Base-by-base conservation (phyloP, 30 jellyfish, hydroid and myxozoan genomes). In the Aurelia sp. region DNA sequence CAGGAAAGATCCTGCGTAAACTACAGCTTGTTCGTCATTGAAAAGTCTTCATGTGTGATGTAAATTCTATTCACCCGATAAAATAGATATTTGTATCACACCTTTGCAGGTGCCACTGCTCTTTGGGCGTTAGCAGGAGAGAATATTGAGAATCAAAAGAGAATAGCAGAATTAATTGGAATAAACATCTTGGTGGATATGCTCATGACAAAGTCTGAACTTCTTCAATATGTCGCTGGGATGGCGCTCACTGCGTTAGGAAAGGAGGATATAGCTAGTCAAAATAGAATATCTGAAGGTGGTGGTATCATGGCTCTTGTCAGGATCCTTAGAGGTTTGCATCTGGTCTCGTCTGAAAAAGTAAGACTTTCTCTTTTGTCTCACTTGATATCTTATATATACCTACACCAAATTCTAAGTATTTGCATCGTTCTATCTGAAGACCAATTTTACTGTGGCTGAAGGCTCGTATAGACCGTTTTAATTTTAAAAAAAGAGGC, bases 81-180 rank as follows among this genome's bases (percentile, higher is more conserved):
- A 37, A 37, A 37, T 37, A 4, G 50, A 37, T 37, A 37, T 37
- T 37, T 48, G 9, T 75, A 37, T 15, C 33, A 16, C 0, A 31
- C 67, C 51, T 13, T 62, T 30, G 50, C 64, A 88, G 97, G 97
- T 18, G 97, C 97, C 17, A 75, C 97, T 10, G 86, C 97, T 41
- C 92, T 88, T 35, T 88, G 97, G 97, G 92, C 97, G 8, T 74
- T 88, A 33, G 97, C 97, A 2, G 97, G 97, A 27, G 90, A 79
- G 31, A 76, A 93, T 30, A 66, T 79, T 31, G 91, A 79, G 44
- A 72, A 71, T 23, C 97, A 88, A 74, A 79, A 73, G 33, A 23
- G 90, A 33, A 73, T 88, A 2, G 97, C 97, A 55, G 90, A 79
- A 21, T 8, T 71, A 63, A 88, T 88, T 71, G 97, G 97, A 27